Base-by-base conservation (phyloP, 2,797 vertebrate species). In the Brotula barbata region DNA sequence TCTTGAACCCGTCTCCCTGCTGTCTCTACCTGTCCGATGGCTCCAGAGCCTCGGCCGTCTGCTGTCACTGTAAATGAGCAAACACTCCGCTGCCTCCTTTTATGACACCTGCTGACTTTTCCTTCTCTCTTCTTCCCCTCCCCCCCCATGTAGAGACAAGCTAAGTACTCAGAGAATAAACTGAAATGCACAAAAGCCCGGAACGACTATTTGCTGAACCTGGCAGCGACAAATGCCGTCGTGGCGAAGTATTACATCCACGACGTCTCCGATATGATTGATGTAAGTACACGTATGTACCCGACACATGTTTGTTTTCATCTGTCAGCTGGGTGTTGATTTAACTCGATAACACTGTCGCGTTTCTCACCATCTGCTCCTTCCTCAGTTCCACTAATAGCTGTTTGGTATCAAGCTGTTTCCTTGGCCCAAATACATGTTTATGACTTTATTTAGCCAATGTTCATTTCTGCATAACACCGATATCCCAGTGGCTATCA, bases 201-300 rank as follows among this genome's bases (percentile, higher is more conserved):
- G 69, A 98, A 99, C 0, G 97, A 99, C 89, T 99, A 98, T 89
- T 87, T 99, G 88, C 90, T 99, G 87, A 99, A 96, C 85, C 92
- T 98, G 86, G 94, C 95, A 7, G 97, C 97, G 51, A 95, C 95
- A 56, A 99, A 99, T 1, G 95, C 96, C 0, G 94, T 96, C 4
- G 95, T 98, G 83, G 93, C 95, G 60, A 99, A 99, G 77, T 99
- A 99, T 85, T 99, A 99, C 88, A 99, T 99, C 87, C 96, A 98
- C 0, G 96, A 99, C 0, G 96, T 98, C 69, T 98, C 97, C 0
- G 96, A 98, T 85, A 95, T 98, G 88, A 98, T 98, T 0, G 97
- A 99, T 21, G 96, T 98, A 80, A 98, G n/a, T n/a, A n/a, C n/a
- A n/a, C n/a, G 97, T 91, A 86, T 79, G 73, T 40, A 19, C 39